Base-by-base conservation (phyloP, 2,113 vertebrate genomes). In the Cololabis saira region DNA sequence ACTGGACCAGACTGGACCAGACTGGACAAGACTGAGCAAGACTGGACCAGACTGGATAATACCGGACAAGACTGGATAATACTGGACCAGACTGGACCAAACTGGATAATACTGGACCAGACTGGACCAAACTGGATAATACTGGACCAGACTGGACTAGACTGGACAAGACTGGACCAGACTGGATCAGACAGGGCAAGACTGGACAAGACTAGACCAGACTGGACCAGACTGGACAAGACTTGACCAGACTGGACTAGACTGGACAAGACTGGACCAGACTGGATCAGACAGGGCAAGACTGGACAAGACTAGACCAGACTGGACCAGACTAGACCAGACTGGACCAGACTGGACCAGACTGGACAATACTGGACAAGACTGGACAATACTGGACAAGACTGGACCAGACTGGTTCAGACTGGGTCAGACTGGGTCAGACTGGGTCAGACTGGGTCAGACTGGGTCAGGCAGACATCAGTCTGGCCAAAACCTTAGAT, bases 401-500 rank as follows among this genome's bases (percentile, higher is more conserved):
- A 14, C 49, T 12, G 12, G 49, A 15, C 49, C 49, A 21, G 21
- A 51, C 19, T 19, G 24, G 8, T 15, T 21, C 21, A 24, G 21
- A 51, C 49, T 12, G 49, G 5, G n/a, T 19, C 49, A 13, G 21
- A 51, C 49, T 21, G 24, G 49, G 6, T 12, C 19, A 13, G 12
- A 51, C 19, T 9, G 12, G 49, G 15, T 12, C 49, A 44, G 49
- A 51, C 7, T 24, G 19, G 49, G 12, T 9, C 12, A 5, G 22
- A 12, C 21, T 21, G 49, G 21, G 22, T 51, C 19, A 37, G 33
- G 10, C 33, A 9, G 21, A 51, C 14, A 14, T 3, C 14, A 24
- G 49, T 7, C 22, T 90, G 88, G 87, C 83, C 27, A 11, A 47
- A 77, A 62, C 81, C 84, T 82, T 15, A 51, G 12, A 9, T 27